Evolutionary conservation across 1,140 invertebrate genomes (phyloP), one percentile per base, ranked within the genome.

Genomic region (Linepithema humile): DNA sequence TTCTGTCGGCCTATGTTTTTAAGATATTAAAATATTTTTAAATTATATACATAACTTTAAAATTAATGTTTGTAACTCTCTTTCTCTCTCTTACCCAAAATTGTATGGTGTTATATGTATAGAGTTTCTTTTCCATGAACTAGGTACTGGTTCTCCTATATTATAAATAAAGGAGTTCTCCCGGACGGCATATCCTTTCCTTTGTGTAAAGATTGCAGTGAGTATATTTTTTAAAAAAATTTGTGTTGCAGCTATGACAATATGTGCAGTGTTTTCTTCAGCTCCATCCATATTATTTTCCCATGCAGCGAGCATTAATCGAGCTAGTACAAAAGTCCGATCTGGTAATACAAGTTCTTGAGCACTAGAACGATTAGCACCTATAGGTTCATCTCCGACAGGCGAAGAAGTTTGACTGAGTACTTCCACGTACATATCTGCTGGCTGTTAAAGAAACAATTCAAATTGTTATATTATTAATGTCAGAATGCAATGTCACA

Each of bases 221-320:
- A 98, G 92, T n/a, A 98, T 95, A 91, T 97, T 97, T 90, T 98
- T 98, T 3, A 98, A 93, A 89, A 97, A 96, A 83, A 96, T 95
- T 91, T 97, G 96, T 5, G 97, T 96, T 29, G 97, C 97, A 59
- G 96, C 95, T 53, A 97, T 96, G 38, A 98, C 95, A 12, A 97
- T 95, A 82, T 96, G 96, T 1, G 97, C 96, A 17, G 97, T 97
- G 86, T 95, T 96, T 89, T 97, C 97, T 84, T 97, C 96, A 43
- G 97, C 97, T 35, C 96, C 97, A 82, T 97, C 96, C 40, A 98
- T 95, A 6, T 97, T 97, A 57, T 96, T 95, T 88, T 98, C 97
- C 97, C 97, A 98, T 23, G 97, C 97, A 55, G 96, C 96, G 5
- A 98, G 95, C 94, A 98, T 95, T 83, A 98, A 95, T 80, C 97